phyloP scores from a whole-genome alignment of 2,888 invertebrate genomes.

The Drosophila testacea region DNA sequence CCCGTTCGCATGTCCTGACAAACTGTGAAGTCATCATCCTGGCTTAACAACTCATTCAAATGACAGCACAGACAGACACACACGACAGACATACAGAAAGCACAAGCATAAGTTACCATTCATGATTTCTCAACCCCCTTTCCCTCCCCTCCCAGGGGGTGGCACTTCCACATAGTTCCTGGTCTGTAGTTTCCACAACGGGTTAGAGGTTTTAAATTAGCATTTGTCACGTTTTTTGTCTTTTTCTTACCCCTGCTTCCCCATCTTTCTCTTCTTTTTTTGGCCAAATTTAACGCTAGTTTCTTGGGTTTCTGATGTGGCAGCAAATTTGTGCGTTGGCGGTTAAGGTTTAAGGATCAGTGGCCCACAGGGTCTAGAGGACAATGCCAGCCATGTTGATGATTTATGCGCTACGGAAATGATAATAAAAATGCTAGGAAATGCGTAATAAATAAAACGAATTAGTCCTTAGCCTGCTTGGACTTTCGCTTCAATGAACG shows the following conservation, averaged over 20 bases:
- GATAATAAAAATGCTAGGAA: conserved; percentile 79
- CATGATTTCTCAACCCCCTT: conserved; percentile 58
- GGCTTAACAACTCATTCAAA: conserved; percentile 80
- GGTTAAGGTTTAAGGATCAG: conserved; percentile 33
- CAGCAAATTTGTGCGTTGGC: conserved; percentile 58
- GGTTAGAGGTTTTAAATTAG: conserved; percentile 81
- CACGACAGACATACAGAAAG: conserved; percentile 5
- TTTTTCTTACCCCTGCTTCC: conserved; percentile 26
- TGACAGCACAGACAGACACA: conserved; percentile 51
- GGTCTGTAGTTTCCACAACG: conserved; percentile 36
- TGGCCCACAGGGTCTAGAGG: conserved; percentile 26
- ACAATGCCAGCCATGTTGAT: conserved; percentile 57
- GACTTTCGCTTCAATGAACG: conserved; percentile 59
- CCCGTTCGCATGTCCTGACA: conserved; percentile 69
- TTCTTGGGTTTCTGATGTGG: conserved; percentile 59
- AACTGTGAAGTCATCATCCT: conserved; percentile 82
- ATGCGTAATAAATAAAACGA: conserved; percentile 77
- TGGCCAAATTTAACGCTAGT: conserved; percentile 73
- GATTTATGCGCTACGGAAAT: conserved; percentile 79
- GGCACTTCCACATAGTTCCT: conserved; percentile 37
- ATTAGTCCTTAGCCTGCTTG: conserved; percentile 56
- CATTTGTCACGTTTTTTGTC: conserved; percentile 79
- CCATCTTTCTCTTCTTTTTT: conserved; percentile 4
- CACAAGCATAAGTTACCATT: conserved; percentile 73
- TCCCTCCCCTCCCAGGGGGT: background rate